phyloP scores from a whole-genome alignment of 2,797 vertebrate species.

The Poecilia velifera region DNA sequence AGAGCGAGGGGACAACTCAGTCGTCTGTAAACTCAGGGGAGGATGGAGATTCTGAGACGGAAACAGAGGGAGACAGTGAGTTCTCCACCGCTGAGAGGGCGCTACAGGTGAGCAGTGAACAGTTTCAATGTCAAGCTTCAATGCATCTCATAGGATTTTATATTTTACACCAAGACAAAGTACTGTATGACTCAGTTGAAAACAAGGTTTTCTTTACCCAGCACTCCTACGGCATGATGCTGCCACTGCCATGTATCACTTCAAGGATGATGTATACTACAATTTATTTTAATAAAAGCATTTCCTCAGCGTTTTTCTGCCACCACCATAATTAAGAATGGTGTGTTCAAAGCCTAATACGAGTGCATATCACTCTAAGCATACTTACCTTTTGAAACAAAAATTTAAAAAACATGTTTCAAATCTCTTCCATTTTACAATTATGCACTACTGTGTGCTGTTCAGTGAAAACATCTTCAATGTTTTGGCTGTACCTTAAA shows the following conservation, averaged over 20 bases:
- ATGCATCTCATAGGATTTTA: background rate
- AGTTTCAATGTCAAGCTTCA: background rate
- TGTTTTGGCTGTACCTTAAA: background rate
- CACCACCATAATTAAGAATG: background rate
- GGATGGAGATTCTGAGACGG: slow-evolving; percentile 88
- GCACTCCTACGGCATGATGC: background rate
- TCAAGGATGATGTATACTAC: background rate
- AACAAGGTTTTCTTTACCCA: background rate
- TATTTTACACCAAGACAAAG: background rate
- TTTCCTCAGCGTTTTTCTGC: background rate
- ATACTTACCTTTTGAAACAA: background rate
- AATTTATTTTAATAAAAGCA: background rate
- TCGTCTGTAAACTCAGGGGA: slow-evolving; percentile 88
- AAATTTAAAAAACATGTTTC: background rate
- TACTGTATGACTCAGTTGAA: background rate
- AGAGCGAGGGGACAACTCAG: slow-evolving; percentile 74
- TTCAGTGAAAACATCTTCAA: background rate
- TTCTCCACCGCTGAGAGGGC: slow-evolving; percentile 87
- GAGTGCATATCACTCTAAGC: background rate
- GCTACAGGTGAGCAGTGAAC: slow-evolving; percentile 84
- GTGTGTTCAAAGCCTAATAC: background rate
- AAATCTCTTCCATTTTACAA: background rate
- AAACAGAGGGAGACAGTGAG: slow-evolving; percentile 93
- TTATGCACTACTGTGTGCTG: background rate
- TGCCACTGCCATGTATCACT: background rate